Evolutionary conservation across 2,113 vertebrate species (phyloP).

Genomic region (Calyptomena viridis): DNA sequence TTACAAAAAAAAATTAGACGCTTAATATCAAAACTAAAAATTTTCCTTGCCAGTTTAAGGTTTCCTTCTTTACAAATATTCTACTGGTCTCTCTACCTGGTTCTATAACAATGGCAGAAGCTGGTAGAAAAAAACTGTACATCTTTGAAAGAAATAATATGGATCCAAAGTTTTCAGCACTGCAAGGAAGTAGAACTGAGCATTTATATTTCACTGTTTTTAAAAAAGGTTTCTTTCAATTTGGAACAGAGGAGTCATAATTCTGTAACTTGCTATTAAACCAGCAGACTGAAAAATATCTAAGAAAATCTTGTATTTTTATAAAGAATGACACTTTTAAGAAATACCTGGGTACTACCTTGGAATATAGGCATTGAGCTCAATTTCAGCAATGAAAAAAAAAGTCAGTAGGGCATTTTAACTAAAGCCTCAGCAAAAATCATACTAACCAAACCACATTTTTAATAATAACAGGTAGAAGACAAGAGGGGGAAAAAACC

Average conservation of each 20-base stretch:
- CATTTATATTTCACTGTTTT: background rate
- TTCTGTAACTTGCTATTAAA: background rate
- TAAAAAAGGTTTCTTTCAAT: background rate
- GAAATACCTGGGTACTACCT: background rate
- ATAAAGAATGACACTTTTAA: background rate
- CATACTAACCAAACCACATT: background rate
- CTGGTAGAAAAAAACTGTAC: background rate
- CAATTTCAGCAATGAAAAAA: background rate
- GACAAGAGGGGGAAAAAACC: rapidly evolving
- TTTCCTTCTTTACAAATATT: background rate
- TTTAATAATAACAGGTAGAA: background rate
- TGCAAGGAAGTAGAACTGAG: background rate
- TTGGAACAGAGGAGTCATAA: background rate
- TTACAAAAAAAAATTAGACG: background rate
- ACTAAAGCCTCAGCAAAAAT: background rate
- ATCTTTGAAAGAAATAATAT: background rate
- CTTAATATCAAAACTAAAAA: background rate
- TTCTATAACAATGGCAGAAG: background rate
- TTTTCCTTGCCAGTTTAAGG: background rate
- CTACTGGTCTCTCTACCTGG: background rate
- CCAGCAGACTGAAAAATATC: background rate
- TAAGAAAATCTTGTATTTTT: background rate
- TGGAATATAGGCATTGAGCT: background rate
- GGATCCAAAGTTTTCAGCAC: background rate
- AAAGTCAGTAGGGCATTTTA: background rate